These are phyloP conservation scores for Hemitrygon akajei DNA, from an alignment of 2,797 vertebrate genomes.

Conservation along the genomic window DNA sequence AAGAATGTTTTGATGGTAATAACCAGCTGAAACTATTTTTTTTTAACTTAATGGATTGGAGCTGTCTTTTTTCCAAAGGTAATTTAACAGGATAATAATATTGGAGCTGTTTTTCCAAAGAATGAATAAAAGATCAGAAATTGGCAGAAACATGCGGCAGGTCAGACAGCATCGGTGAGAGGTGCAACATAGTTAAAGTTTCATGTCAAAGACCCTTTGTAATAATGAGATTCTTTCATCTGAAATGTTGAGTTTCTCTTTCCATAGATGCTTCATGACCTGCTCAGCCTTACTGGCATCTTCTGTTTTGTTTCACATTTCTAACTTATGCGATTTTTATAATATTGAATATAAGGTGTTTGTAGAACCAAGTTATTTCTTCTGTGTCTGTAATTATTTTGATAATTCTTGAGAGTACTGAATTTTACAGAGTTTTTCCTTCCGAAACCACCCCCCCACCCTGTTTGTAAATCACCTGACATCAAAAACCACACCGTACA, in stretches of 20 bases:
- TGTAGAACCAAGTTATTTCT: background rate
- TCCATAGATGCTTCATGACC: no score
- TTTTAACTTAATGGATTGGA: background rate
- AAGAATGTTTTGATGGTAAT: background rate
- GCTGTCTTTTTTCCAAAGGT: background rate
- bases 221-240: no score
- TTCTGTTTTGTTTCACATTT: no score
- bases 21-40: background rate
- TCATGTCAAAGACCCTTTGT: no score
- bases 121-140: background rate
- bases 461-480: background rate
- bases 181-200: no score
- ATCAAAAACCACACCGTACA: conserved; percentile 40
- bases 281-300: no score
- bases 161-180: no score
- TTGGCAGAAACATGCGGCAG: no score
- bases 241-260: no score
- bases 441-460: background rate
- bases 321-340: no score
- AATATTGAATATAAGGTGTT: no score
- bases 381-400: background rate
- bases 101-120: background rate
- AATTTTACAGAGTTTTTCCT: background rate
- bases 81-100: background rate
- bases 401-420: background rate